Evolutionary conservation across 2,113 vertebrate species (phyloP), one percentile per base, ranked within the genome.

Genomic region (Zosterops lateralis): DNA sequence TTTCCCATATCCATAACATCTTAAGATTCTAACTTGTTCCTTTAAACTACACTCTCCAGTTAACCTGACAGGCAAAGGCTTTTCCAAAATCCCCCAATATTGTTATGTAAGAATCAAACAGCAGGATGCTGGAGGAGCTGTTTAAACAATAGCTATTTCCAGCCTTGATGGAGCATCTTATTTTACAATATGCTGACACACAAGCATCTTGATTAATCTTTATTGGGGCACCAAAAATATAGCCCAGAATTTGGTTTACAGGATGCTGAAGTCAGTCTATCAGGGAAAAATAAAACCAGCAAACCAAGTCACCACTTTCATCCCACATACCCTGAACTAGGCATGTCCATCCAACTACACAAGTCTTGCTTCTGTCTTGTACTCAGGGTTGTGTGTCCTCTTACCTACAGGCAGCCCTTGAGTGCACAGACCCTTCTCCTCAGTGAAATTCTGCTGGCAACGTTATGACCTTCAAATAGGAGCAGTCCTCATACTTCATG

Each of bases 21-120:
- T 85, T 29, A 91, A 64, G 51, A 51, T 48, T 67, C 47, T 76
- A 26, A 44, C 54, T 68, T 82, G 4, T 21, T 76, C 42, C 42
- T 87, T 80, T 48, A 89, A 89, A 82, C 17, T 58, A 31, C 17
- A 58, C 24, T 86, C 45, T 74, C 56, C 17, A 31, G 26, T 67
- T 66, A 82, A 58, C n/a, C 38, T 25, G 56, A 74, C 36, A 70
- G 16, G 48, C n/a, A 77, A 85, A 79, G 34, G 38, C 18, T 82
- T 62, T 91, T 70, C 62, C 42, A 92, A 89, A 95, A 75, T 66
- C 62, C 66, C 50, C 22, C 48, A 32, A 15, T 5, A 7, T 6
- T 57, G 42, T 90, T 92, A 89, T 92, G 77, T 91, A 75, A 73
- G 51, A 70, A 87, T 85, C 81, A 83, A 89, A 12, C 66, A 93